phyloP scores from a whole-genome alignment of 2,888 invertebrate genomes.

The Emmelina monodactyla region DNA sequence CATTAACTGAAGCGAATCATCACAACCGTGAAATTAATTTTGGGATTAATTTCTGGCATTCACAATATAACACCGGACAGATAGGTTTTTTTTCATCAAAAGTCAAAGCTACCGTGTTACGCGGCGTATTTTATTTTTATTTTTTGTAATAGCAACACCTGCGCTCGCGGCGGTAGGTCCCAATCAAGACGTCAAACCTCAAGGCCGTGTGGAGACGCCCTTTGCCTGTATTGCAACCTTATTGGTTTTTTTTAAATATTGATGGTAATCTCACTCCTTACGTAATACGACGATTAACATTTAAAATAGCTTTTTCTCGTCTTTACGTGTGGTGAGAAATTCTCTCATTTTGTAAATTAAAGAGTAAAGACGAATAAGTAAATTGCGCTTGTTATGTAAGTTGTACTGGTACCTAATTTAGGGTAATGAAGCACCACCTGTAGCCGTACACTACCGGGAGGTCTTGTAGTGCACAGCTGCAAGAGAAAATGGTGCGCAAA shows the following conservation, averaged over 20 bases:
- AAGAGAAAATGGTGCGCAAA: too few relatives aligned
- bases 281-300: too few relatives aligned
- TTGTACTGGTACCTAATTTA: constrained; percentile 9
- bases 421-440: constrained; percentile 13
- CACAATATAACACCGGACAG: background rate
- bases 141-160: constrained; percentile 55
- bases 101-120: constrained; percentile 44
- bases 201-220: constrained; percentile 47
- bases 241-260: too few relatives aligned
- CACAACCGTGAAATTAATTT: constrained; percentile 19
- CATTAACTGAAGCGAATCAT: background rate
- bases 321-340: too few relatives aligned
- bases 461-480: too few relatives aligned
- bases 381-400: too few relatives aligned
- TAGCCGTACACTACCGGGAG: too few relatives aligned
- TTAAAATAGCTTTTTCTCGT: too few relatives aligned
- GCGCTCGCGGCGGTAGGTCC: constrained; percentile 63
- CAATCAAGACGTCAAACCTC: constrained; percentile 65
- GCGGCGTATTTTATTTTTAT: too few relatives aligned
- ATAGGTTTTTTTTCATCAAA: constrained; percentile 1
- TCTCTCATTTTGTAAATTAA: too few relatives aligned
- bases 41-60: constrained; percentile 34
- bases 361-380: too few relatives aligned
- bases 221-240: constrained; percentile 39
- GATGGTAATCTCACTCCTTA: too few relatives aligned